A percentile compares a stretch with the other conserved stretches of the same genome.
These are phyloP conservation scores for Sinella curviseta DNA, from an alignment of 1,140 invertebrate genomes.

Conservation along the genomic window DNA sequence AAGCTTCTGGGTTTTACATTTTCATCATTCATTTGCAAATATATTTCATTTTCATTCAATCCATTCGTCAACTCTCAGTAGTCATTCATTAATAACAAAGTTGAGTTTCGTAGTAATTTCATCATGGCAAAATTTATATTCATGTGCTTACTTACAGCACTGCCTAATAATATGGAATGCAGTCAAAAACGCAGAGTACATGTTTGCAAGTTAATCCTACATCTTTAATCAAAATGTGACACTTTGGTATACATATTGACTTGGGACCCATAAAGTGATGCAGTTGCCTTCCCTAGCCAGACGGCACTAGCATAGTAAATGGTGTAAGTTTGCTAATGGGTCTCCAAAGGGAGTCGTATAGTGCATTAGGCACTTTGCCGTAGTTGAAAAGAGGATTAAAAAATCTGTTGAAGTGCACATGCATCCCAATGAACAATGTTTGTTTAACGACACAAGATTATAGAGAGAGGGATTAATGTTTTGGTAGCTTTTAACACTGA, in stretches of 20 bases:
- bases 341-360: slow-evolving; percentile 10
- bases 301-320: not conserved
- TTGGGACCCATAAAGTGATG: slow-evolving; percentile 22
- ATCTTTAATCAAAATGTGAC: slow-evolving; percentile 45
- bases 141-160: not conserved
- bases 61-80: not conserved
- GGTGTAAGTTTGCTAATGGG: slow-evolving; percentile 14
- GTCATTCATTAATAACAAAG: not conserved
- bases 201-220: slow-evolving; percentile 25
- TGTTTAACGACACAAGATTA: not conserved
- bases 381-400: not conserved
- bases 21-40: not conserved
- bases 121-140: too few species aligned
- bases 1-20: slow-evolving; percentile 11
- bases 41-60: not conserved
- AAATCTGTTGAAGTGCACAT: not conserved
- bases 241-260: slow-evolving; percentile 41
- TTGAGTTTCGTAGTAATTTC: not conserved
- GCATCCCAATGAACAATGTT: too few species aligned
- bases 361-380: not conserved
- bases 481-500: not conserved
- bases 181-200: not conserved
- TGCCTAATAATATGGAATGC: not conserved
- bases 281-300: not conserved
- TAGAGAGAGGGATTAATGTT: not conserved